Conservation (phyloP, 2,888 invertebrate species). For the Hemistola chrysoprasaria region DNA sequence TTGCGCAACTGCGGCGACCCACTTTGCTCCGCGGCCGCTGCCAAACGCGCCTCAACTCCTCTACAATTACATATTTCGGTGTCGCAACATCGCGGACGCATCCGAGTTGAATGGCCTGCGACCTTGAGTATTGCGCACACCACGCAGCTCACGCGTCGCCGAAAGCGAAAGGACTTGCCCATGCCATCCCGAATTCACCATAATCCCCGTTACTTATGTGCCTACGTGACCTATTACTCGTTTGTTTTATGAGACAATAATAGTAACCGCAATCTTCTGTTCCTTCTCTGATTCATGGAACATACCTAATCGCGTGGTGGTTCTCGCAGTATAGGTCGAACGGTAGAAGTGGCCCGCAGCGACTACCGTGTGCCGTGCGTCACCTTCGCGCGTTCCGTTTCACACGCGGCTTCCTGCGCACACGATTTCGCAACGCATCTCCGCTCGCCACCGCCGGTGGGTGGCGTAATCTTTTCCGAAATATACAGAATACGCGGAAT, state of each 20-base stretch:
- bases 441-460: constrained; percentile 31
- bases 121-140: constrained; percentile 74
- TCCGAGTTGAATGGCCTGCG: constrained; percentile 82
- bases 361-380: constrained; percentile 50
- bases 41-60: constrained; percentile 76
- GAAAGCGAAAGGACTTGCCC: constrained; percentile 74
- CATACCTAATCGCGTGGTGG: constrained; percentile 6
- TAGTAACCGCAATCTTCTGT: constrained; percentile 47
- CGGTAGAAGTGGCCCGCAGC: constrained; percentile 12
- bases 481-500: constrained; percentile 48
- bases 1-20: constrained; percentile 76
- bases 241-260: constrained; percentile 35
- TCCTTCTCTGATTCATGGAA: constrained; percentile 48
- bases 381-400: constrained; percentile 54
- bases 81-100: constrained; percentile 78
- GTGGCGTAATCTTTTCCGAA: constrained; percentile 65
- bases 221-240: constrained; percentile 63
- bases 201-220: constrained; percentile 33
- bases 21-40: constrained; percentile 73
- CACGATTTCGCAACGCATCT: constrained; percentile 55
- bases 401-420: constrained; percentile 61
- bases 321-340: neutral
- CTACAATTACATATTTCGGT: constrained; percentile 80
- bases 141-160: constrained; percentile 53
- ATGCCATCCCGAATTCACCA: constrained; percentile 58